Conservation (phyloP, 2,113 vertebrate genomes). For the Scytalopus superciliaris region DNA sequence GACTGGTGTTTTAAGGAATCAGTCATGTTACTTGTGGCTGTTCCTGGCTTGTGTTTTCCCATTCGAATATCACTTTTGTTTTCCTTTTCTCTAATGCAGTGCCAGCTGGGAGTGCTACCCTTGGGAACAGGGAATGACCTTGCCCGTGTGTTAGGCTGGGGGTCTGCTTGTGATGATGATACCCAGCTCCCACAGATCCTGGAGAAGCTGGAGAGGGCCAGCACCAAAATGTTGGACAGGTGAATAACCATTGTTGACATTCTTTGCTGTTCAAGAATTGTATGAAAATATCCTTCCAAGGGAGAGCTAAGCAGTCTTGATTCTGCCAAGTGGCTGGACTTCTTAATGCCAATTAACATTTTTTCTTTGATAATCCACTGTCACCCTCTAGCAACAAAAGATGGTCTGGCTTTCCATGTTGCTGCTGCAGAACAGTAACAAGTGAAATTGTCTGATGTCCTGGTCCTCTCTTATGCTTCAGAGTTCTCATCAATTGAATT, state of each 20-base stretch:
- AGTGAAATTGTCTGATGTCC: background rate
- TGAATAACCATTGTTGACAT: constrained; percentile 21
- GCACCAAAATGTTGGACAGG: constrained; percentile 98
- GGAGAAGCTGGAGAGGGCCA: constrained; percentile 95
- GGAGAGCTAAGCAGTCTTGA: background rate
- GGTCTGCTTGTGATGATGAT: constrained; percentile 94
- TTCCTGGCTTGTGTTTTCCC: background rate
- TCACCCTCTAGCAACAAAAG: background rate
- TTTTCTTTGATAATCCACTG: background rate
- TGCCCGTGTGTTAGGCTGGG: constrained; percentile 94
- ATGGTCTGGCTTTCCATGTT: background rate
- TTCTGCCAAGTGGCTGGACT: background rate
- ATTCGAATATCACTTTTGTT: background rate
- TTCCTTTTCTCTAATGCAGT: constrained; percentile 71
- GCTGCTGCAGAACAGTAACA: background rate
- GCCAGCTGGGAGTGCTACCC: constrained; percentile 94
- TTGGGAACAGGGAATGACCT: constrained; percentile 96
- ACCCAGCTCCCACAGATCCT: constrained; percentile 94
- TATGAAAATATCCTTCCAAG: background rate
- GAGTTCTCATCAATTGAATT: background rate
- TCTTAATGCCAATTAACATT: background rate
- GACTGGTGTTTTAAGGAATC: background rate
- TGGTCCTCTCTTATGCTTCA: background rate
- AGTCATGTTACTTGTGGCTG: background rate
- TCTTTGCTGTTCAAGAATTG: background rate